These are phyloP conservation scores for Orbicella faveolata DNA, from an alignment of 64 coral and sea anemone species.

Conservation along the genomic window DNA sequence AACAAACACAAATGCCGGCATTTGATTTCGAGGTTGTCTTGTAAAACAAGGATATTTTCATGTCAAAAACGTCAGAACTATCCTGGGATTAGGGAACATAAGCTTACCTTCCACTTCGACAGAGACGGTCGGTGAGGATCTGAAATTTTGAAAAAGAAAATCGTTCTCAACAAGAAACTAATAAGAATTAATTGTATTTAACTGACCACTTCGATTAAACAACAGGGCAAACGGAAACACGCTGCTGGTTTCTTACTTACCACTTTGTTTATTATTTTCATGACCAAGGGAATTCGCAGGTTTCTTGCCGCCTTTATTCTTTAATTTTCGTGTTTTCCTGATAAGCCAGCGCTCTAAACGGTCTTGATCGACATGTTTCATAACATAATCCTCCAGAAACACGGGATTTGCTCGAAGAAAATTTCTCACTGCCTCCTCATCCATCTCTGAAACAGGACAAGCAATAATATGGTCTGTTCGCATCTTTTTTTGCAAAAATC, in stretches of 20 bases:
- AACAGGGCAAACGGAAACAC: background rate
- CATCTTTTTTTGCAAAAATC: background rate
- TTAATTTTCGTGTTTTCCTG: constrained; percentile 89
- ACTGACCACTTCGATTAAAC: background rate
- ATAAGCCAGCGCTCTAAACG: constrained; percentile 93
- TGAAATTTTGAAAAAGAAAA: background rate
- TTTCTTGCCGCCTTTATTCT: constrained; percentile 70
- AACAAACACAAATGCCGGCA: constrained; percentile 1
- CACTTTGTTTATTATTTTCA: constrained; percentile 83
- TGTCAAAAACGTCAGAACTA: background rate
- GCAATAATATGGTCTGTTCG: background rate
- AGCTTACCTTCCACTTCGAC: constrained; percentile 90
- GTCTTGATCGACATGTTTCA: constrained; percentile 97
- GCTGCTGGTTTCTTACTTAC: constrained; percentile 29
- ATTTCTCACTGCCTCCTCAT: constrained; percentile 69
- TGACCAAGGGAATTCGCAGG: constrained; percentile 43
- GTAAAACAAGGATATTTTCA: constrained; percentile 12
- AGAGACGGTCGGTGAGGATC: constrained; percentile 76
- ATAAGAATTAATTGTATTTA: background rate
- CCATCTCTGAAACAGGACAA: constrained; percentile 35
- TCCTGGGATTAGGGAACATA: background rate
- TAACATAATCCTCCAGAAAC: constrained; percentile 94
- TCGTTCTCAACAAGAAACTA: background rate
- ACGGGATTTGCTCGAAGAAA: constrained; percentile 89
- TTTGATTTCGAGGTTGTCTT: background rate